Percentiles rank a stretch among this genome's conserved stretches.
Evolutionary conservation across 2,888 invertebrate species (phyloP).

Genomic region (Bombylius major): DNA sequence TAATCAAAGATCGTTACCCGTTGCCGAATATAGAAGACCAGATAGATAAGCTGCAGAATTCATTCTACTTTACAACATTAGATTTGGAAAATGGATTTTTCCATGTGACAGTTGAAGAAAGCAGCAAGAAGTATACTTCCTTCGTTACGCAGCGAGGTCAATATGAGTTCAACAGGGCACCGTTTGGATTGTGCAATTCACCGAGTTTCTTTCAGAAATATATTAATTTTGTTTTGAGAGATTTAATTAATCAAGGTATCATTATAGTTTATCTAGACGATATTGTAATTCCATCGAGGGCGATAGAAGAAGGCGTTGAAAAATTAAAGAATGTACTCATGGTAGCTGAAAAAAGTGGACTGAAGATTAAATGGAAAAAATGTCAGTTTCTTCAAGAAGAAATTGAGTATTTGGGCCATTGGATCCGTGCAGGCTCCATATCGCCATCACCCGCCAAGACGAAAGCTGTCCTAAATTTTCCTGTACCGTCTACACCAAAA

Average conservation of each 20-base stretch:
- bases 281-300: conserved; percentile 1
- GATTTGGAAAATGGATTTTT: no score
- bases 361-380: conserved; percentile 6
- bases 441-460: conserved; percentile 3
- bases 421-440: neutral
- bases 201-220: conserved; percentile 11
- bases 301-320: neutral
- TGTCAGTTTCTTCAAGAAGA: conserved; percentile 2
- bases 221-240: conserved; percentile 10
- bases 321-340: conserved; percentile 1
- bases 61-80: no score
- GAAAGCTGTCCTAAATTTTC: conserved; percentile 1
- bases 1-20: no score
- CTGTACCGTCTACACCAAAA: conserved; percentile 10
- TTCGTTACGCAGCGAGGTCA: conserved; percentile 10
- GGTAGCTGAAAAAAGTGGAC: neutral
- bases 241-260: conserved; percentile 5
- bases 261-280: conserved; percentile 17
- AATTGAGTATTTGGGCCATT: conserved; percentile 6
- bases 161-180: conserved; percentile 12
- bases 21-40: no score
- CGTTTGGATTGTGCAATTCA: conserved; percentile 11
- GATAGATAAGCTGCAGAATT: no score
- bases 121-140: conserved; percentile 8
- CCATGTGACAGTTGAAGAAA: conserved; percentile 2